Evolutionary conservation across 2,888 invertebrate genomes (phyloP).

Genomic region (Drosophila mayaguana): DNA sequence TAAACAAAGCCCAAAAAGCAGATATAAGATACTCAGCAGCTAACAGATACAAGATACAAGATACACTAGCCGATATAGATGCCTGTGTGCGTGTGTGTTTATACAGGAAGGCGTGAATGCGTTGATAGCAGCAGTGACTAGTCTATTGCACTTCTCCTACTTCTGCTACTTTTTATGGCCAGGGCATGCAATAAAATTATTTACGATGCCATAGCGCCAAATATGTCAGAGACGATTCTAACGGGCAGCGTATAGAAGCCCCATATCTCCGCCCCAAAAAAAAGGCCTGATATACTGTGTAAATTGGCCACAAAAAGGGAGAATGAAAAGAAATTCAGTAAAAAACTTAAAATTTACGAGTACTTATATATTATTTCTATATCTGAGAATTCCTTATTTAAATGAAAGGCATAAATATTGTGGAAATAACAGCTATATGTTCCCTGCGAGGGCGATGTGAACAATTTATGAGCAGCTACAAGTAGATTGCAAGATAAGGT

Average conservation of each 20-base stretch:
- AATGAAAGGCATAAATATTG: constrained; percentile 4
- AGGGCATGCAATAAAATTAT: constrained; percentile 72
- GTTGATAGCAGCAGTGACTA: constrained; percentile 65
- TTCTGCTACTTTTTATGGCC: constrained; percentile 39
- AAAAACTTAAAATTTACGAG: constrained; percentile 26
- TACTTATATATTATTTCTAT: constrained; percentile 25
- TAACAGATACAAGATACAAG: constrained; percentile 34
- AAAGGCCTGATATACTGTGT: constrained; percentile 19
- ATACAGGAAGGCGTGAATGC: constrained; percentile 72
- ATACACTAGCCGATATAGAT: constrained; percentile 28
- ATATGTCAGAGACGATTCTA: constrained; percentile 57
- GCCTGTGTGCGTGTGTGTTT: not conserved
- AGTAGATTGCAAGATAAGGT: not conserved
- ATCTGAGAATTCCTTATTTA: constrained; percentile 5
- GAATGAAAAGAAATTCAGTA: constrained; percentile 6
- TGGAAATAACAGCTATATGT: not conserved
- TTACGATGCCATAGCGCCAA: constrained; percentile 74
- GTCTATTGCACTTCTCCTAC: constrained; percentile 65
- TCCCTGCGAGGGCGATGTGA: not conserved
- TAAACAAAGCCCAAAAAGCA: constrained; percentile 63
- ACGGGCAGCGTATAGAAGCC: constrained; percentile 34
- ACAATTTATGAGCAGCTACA: not conserved
- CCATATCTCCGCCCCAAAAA: constrained; percentile 11
- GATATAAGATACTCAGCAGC: constrained; percentile 23
- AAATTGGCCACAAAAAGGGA: constrained; percentile 21